Conservation (phyloP, 1,140 invertebrate genomes). For the Heliconius melpomene region DNA sequence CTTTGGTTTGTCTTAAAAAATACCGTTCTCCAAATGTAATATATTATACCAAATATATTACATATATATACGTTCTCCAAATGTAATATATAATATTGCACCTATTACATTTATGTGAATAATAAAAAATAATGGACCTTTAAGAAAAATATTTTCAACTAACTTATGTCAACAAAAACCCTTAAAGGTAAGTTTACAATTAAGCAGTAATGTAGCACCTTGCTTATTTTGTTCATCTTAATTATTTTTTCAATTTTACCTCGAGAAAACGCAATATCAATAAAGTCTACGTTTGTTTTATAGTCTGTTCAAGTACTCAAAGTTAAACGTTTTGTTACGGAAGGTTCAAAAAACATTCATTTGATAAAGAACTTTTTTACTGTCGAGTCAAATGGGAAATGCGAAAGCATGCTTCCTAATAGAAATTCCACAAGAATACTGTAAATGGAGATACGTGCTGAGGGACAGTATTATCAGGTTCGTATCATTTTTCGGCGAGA, state of each 20-base stretch:
- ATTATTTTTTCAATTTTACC: constrained; percentile 21
- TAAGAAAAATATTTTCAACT: too few relatives aligned
- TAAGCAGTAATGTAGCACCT: too few relatives aligned
- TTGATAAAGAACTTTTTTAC: constrained; percentile 74
- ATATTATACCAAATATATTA: too few relatives aligned
- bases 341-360: constrained; percentile 68
- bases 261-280: constrained; percentile 25
- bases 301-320: constrained; percentile 60
- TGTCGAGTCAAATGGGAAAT: constrained; percentile 61
- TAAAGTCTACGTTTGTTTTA: constrained; percentile 33
- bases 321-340: constrained; percentile 66
- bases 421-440: constrained; percentile 75
- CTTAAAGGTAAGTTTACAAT: too few relatives aligned
- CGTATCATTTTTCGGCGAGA: constrained; percentile 65
- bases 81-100: too few relatives aligned
- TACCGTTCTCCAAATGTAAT: too few relatives aligned
- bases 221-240: constrained; percentile 12
- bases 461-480: constrained; percentile 52
- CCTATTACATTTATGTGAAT: too few relatives aligned
- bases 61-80: too few relatives aligned
- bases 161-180: too few relatives aligned
- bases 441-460: constrained; percentile 77
- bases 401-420: constrained; percentile 70
- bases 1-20: too few relatives aligned
- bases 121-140: too few relatives aligned